Conservation (phyloP, 2,797 vertebrate genomes). For the Molossus alvarezi region DNA sequence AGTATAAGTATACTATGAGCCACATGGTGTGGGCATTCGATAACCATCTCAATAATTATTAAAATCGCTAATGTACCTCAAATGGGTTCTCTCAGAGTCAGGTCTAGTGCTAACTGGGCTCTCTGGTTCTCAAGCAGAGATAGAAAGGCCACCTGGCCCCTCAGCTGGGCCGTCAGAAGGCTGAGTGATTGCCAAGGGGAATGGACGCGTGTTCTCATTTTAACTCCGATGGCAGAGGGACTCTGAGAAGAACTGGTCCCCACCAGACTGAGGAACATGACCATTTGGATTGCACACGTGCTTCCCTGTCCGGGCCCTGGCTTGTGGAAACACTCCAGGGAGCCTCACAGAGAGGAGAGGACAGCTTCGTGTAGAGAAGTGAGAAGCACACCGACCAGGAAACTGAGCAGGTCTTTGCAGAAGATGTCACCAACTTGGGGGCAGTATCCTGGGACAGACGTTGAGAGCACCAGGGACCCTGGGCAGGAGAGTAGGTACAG, state of each 20-base stretch:
- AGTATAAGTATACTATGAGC: not conserved
- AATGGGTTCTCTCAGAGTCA: not conserved
- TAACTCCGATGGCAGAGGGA: not conserved
- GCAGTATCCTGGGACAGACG: not conserved
- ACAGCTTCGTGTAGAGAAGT: not conserved
- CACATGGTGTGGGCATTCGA: not conserved
- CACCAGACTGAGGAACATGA: not conserved
- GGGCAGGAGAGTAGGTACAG: fast-evolving
- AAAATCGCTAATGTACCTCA: not conserved
- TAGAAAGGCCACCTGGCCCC: not conserved
- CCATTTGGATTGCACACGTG: not conserved
- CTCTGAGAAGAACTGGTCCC: not conserved
- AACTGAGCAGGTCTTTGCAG: not conserved
- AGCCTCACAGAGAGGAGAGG: not conserved
- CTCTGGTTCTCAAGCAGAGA: not conserved
- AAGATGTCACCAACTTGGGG: not conserved
- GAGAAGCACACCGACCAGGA: not conserved
- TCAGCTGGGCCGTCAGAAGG: not conserved
- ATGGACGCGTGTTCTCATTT: not conserved
- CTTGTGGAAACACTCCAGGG: not conserved
- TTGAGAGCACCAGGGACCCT: not conserved
- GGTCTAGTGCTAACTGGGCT: not conserved
- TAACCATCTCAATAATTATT: not conserved
- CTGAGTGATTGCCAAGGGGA: not conserved
- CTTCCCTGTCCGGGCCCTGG: not conserved